Evolutionary conservation across 2,888 invertebrate species (phyloP), one percentile per base, ranked within the genome.

Genomic region (Coronaproctus castanopsis): DNA sequence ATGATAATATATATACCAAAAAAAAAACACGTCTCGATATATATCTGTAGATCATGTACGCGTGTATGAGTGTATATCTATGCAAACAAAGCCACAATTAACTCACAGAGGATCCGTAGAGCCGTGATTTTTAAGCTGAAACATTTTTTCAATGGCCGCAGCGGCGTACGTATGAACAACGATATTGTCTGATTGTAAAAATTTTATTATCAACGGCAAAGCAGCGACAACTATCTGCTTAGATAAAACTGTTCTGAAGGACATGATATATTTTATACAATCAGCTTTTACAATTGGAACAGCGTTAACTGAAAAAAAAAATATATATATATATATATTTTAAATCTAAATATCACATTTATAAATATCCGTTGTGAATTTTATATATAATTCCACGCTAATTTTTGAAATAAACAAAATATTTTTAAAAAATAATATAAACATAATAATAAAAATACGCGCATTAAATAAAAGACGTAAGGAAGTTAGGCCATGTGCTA

Each of bases 121-220:
- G n/a, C n/a, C n/a, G n/a, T n/a, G n/a, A n/a, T n/a, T n/a, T n/a
- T n/a, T n/a, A n/a, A n/a, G n/a, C 18, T 82, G 80, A 0, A 96
- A 72, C 62, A 96, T 78, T 71, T 87, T 89, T 70, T 98, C 97
- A 49, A 95, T 76, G 1, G 87, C 81, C 70, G 88, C 88, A 3
- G 96, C 95, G 0, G 92, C 89, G 74, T 98, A 98, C 49, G 91
- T 92, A 68, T 92, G 89, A 10, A 96, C 89, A 5, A 98, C 96
- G 54, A 83, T 81, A 70, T 84, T 85, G 22, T 81, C 79, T 1
- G 87, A 79, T 20, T 75, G 71, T 62, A 97, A 75, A 71, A 90
- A 85, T 18, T 80, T 77, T 48, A 92, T 81, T 66, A 96, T 72
- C 62, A 84, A 77, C 0, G 92, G 90, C 58, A 97, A 72, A 20